phyloP scores from a whole-genome alignment of 2,113 vertebrate species.

The Microcebus murinus region DNA sequence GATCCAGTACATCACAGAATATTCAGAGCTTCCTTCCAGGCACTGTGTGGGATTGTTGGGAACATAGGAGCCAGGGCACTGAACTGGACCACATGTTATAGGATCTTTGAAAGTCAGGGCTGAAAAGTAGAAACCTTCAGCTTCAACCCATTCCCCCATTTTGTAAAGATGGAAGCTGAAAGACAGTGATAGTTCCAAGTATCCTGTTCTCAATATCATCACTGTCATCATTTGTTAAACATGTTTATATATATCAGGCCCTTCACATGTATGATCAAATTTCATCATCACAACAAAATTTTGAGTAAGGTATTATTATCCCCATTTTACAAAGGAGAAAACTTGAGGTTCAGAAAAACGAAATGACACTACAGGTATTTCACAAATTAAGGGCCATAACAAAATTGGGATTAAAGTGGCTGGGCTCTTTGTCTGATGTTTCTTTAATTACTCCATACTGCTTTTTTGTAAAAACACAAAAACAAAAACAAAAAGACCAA shows the following conservation, averaged over 20 bases:
- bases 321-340: conserved; percentile 22
- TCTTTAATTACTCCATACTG: neutral
- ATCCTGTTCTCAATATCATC: neutral
- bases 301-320: neutral
- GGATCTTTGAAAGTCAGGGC: neutral
- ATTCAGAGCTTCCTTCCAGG: neutral
- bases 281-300: neutral
- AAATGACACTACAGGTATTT: neutral
- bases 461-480: conserved; percentile 4
- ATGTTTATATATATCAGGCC: neutral
- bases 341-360: neutral
- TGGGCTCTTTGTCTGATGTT: neutral
- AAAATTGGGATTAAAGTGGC: conserved; percentile 27
- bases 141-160: neutral
- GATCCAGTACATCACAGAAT: neutral
- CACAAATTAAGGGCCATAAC: neutral
- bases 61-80: neutral
- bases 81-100: neutral
- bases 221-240: neutral
- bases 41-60: neutral
- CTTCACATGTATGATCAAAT: neutral
- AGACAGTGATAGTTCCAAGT: neutral
- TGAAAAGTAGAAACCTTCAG: neutral
- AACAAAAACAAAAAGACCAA: neutral
- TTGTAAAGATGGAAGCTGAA: neutral